Conservation (phyloP, 2,888 invertebrate species). For the Diloba caeruleocephala region DNA sequence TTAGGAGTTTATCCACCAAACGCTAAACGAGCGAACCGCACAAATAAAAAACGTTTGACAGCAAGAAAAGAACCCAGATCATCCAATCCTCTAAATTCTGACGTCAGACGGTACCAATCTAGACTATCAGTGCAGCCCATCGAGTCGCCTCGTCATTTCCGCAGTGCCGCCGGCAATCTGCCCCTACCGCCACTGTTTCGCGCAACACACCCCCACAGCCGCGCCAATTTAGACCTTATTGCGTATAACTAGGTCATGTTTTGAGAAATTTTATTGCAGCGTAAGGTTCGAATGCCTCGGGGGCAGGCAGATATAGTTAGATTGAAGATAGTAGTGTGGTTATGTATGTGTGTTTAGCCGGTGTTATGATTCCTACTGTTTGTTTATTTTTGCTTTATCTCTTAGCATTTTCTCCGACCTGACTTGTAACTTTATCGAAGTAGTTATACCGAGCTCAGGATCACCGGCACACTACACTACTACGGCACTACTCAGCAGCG, state of each 20-base stretch:
- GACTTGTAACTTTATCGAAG: neutral
- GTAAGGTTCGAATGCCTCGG: constrained; percentile 32
- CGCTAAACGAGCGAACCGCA: too few species aligned
- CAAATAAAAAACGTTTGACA: constrained; percentile 20
- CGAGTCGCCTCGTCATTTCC: constrained; percentile 66
- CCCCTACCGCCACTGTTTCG: constrained; percentile 44
- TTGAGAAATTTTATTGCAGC: constrained; percentile 46
- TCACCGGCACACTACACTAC: too few species aligned
- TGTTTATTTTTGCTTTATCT: constrained; percentile 17
- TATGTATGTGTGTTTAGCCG: constrained; percentile 31
- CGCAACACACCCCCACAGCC: constrained; percentile 40
- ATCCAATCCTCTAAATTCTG: constrained; percentile 32
- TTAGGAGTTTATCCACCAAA: too few species aligned
- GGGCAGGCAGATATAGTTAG: constrained; percentile 36
- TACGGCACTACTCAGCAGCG: too few species aligned
- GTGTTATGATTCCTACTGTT: constrained; percentile 19
- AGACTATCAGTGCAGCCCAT: constrained; percentile 44
- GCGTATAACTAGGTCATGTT: neutral
- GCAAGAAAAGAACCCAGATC: constrained; percentile 8
- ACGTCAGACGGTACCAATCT: constrained; percentile 19
- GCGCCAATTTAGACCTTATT: constrained; percentile 41
- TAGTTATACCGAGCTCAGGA: too few species aligned
- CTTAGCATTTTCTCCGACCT: neutral
- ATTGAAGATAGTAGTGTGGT: constrained; percentile 44
- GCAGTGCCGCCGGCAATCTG: constrained; percentile 56